Conservation (phyloP, 1,140 invertebrate species). For the Drosophila ficusphila region DNA sequence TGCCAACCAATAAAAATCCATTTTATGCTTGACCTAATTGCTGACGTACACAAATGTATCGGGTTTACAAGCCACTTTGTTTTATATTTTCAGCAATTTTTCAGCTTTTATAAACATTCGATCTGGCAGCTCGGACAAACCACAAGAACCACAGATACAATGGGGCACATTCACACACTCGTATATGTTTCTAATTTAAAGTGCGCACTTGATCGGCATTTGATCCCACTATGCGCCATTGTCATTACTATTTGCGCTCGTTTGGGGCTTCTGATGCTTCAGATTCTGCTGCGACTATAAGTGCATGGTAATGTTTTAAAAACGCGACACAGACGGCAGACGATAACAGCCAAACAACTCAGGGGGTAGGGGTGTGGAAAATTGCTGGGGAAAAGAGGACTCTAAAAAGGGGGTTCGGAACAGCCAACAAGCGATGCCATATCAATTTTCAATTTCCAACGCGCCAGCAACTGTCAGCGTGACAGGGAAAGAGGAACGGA, state of each 20-base stretch:
- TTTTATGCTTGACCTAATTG: background rate
- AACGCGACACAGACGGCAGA: slow-evolving; percentile 50
- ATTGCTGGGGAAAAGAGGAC: background rate
- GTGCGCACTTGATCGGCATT: slow-evolving; percentile 23
- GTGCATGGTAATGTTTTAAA: slow-evolving; percentile 78
- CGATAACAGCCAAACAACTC: slow-evolving; percentile 50
- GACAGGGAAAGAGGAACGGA: slow-evolving; percentile 22
- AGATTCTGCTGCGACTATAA: slow-evolving; percentile 38
- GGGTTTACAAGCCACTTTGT: background rate
- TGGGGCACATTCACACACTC: background rate
- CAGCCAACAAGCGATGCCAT: slow-evolving; percentile 58
- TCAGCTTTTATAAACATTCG: background rate
- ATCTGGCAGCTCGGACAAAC: background rate
- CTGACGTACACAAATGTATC: background rate
- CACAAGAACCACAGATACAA: background rate
- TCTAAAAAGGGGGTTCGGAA: background rate
- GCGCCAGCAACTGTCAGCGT: slow-evolving; percentile 58
- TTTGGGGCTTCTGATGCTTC: slow-evolving; percentile 55
- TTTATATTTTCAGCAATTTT: background rate
- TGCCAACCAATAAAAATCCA: background rate
- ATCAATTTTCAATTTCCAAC: slow-evolving; percentile 74
- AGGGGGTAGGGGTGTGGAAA: slow-evolving; percentile 1
- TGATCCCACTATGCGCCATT: slow-evolving; percentile 60
- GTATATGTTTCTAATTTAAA: background rate
- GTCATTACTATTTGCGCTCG: slow-evolving; percentile 78